Conservation (phyloP, 2,888 invertebrate species). For the Stenolophus ochropezus region DNA sequence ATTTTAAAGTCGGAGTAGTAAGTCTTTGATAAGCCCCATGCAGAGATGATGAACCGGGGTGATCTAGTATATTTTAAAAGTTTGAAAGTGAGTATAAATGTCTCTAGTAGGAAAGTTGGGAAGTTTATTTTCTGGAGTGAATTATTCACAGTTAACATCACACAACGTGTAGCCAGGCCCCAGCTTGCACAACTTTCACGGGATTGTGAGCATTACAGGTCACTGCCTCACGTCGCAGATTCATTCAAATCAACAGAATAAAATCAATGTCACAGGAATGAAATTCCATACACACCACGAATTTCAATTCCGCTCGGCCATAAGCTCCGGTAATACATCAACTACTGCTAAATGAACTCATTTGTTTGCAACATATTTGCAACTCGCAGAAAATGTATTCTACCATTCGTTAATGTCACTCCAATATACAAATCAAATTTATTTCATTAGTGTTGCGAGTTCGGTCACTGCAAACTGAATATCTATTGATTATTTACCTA, state of each 20-base stretch:
- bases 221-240: slow-evolving; percentile 32
- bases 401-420: not conserved
- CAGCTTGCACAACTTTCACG: slow-evolving; percentile 44
- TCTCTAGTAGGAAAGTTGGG: slow-evolving; percentile 24
- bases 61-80: slow-evolving; percentile 28
- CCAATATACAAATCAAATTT: not conserved
- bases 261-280: slow-evolving; percentile 40
- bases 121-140: slow-evolving; percentile 35
- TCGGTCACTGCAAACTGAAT: too few species aligned
- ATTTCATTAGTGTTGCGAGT: not conserved
- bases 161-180: not conserved
- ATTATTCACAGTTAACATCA: slow-evolving; percentile 45
- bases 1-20: not conserved
- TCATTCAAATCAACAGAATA: slow-evolving; percentile 40
- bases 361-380: not conserved
- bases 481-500: too few species aligned
- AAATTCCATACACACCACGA: slow-evolving; percentile 4
- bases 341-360: not conserved
- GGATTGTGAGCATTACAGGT: slow-evolving; percentile 41
- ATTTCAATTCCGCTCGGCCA: not conserved
- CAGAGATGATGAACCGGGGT: slow-evolving; percentile 12
- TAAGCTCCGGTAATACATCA: not conserved
- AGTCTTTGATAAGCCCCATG: slow-evolving; percentile 19
- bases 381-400: not conserved
- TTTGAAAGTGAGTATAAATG: slow-evolving; percentile 36